A percentile compares a stretch with the other conserved stretches of the same genome.
phyloP scores from a whole-genome alignment of 2,113 vertebrate genomes.

The Stercorarius parasiticus region DNA sequence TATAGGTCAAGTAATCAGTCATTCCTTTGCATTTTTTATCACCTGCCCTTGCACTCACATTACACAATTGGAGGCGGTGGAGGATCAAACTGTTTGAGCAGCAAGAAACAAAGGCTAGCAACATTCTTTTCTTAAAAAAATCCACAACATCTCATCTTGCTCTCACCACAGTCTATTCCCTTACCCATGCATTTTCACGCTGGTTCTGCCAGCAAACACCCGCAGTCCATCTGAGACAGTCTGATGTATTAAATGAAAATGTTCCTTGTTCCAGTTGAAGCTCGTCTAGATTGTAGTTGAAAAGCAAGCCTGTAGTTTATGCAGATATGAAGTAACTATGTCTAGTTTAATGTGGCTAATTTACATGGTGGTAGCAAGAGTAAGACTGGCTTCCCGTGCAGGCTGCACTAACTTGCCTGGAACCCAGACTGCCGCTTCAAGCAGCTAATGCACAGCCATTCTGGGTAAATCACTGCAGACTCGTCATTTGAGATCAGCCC shows the following conservation, averaged over 20 bases:
- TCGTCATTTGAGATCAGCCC: neutral
- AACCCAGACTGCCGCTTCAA: neutral
- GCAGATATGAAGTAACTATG: neutral
- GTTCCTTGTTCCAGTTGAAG: neutral
- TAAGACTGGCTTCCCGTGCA: neutral
- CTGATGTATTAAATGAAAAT: neutral
- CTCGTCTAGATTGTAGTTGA: neutral
- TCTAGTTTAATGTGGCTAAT: neutral
- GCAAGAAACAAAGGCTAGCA: neutral
- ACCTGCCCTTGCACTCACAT: neutral
- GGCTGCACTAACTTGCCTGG: neutral
- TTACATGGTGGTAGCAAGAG: neutral
- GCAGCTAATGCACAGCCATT: neutral
- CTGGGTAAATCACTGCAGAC: neutral
- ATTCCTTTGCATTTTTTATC: neutral
- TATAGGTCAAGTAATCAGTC: neutral
- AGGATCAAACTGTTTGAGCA: neutral
- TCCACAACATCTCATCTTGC: neutral
- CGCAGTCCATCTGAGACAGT: neutral
- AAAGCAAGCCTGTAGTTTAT: neutral
- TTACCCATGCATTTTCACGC: neutral
- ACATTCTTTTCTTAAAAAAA: neutral
- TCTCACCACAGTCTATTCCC: neutral
- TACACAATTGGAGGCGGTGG: neutral
- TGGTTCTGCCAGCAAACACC: neutral